These are phyloP conservation scores for Allolobophora icterica DNA, from an alignment of 2,888 invertebrate species.

Conservation along the genomic window DNA sequence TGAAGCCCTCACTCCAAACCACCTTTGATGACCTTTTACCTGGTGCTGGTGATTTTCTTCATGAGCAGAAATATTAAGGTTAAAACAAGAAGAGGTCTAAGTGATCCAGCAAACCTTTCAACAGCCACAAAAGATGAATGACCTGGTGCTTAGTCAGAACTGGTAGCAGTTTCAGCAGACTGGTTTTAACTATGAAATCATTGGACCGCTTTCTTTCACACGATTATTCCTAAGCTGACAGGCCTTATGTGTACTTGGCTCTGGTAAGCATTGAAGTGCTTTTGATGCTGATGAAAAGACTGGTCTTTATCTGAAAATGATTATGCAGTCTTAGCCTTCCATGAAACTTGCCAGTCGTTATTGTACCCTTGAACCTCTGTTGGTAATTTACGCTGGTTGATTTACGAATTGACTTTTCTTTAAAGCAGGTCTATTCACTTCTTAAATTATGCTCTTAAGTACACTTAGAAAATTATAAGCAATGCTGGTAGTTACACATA, in stretches of 20 bases:
- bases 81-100: neutral
- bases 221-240: neutral
- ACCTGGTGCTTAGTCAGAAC: neutral
- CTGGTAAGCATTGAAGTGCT: neutral
- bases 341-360: neutral
- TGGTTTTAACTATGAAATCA: neutral
- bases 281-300: neutral
- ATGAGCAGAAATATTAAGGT: neutral
- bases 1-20: neutral
- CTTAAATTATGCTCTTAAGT: neutral
- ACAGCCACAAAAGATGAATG: neutral
- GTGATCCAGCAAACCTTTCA: neutral
- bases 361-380: neutral
- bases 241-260: neutral
- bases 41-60: neutral
- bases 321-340: neutral
- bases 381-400: neutral
- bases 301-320: slow-evolving; percentile 14
- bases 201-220: neutral
- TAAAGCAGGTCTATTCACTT: neutral
- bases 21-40: neutral
- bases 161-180: neutral
- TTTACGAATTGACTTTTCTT: neutral
- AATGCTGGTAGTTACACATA: neutral
- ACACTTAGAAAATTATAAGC: neutral